Base-by-base conservation (phyloP, 2,888 invertebrate genomes). In the Zygaena filipendulae region DNA sequence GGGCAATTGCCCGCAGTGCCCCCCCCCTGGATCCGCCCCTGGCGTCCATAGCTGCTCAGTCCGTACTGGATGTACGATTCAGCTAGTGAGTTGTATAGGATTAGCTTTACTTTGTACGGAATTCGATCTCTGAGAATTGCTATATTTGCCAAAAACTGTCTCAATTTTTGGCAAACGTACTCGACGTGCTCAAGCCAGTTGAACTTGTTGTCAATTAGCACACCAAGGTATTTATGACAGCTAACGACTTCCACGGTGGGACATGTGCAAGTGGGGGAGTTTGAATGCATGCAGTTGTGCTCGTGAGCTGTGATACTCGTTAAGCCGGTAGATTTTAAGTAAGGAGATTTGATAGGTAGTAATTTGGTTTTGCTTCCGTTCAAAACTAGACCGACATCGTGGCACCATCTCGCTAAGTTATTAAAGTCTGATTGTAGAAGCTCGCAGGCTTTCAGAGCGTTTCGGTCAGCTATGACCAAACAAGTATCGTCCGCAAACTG, bases 401-500 rank as follows among this genome's bases (percentile, higher is more conserved):
- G 36, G 20, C 34, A 33, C 35, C 36, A 33, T 23, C 12, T 24
- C 4, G 11, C 6, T 13, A 35, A 11, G 4, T 11, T 11, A 26
- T 38, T 18, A 2, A 33, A 24, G 9, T 38, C 35, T n/a, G 13
- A 8, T 23, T 39, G 36, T 5, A 39, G 18, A 2, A 19, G 26
- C 3, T 22, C 9, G n/a, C n/a, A 11, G 10, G 34, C 29, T 24
- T 9, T 13, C n/a, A n/a, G n/a, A n/a, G n/a, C n/a, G n/a, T 34
- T 33, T 7, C 8, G 19, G 14, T 30, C 30, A 11, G 30, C 24
- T 11, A 19, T 14, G 1, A 33, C 14, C 1, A 36, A 11, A 10
- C 41, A 41, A 7, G 38, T 42, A 10, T 38, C 39, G 21, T 39
- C 41, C 13, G 41, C 37, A 19, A 35, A 39, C 21, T 41, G 41